phyloP scores from a whole-genome alignment of 2,797 vertebrate species.

The Hyperoplus immaculatus region DNA sequence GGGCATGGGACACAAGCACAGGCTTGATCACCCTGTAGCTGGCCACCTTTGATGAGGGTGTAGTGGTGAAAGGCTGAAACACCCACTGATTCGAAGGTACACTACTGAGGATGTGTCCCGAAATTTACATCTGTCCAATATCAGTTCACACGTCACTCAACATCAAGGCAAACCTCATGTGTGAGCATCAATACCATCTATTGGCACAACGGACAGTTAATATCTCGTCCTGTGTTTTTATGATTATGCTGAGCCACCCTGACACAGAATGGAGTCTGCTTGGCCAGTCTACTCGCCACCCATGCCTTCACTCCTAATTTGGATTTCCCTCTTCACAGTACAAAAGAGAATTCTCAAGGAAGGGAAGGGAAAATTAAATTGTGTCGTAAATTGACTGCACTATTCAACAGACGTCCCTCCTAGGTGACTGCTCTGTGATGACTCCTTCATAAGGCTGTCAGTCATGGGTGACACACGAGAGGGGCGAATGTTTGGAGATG shows the following conservation, averaged over 20 bases:
- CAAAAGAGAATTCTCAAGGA: slow-evolving; percentile 20
- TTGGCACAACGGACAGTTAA: too few relatives aligned
- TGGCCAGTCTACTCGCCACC: slow-evolving; percentile 20
- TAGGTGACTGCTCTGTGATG: slow-evolving; percentile 55
- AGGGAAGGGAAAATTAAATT: slow-evolving; percentile 22
- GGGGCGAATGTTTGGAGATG: slow-evolving; percentile 18
- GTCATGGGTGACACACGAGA: slow-evolving; percentile 42
- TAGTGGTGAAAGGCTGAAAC: too few relatives aligned
- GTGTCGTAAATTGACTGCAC: slow-evolving; percentile 21
- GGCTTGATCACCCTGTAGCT: too few relatives aligned
- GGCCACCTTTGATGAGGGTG: too few relatives aligned
- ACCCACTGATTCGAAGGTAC: too few relatives aligned
- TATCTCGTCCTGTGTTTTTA: too few relatives aligned
- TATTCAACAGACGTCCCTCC: slow-evolving; percentile 31
- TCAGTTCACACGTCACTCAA: too few relatives aligned
- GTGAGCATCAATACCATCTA: too few relatives aligned
- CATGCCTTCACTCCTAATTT: slow-evolving; percentile 65
- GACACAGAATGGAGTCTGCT: slow-evolving; percentile 29
- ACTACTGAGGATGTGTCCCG: too few relatives aligned
- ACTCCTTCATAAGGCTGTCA: slow-evolving; percentile 60
- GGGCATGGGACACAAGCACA: too few relatives aligned
- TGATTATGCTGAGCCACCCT: background rate
- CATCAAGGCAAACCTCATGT: too few relatives aligned
- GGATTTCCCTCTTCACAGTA: slow-evolving; percentile 18
- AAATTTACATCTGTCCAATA: too few relatives aligned